Evolutionary conservation across 2,797 vertebrate species (phyloP).

Genomic region (Chaenodraco wilsoni): DNA sequence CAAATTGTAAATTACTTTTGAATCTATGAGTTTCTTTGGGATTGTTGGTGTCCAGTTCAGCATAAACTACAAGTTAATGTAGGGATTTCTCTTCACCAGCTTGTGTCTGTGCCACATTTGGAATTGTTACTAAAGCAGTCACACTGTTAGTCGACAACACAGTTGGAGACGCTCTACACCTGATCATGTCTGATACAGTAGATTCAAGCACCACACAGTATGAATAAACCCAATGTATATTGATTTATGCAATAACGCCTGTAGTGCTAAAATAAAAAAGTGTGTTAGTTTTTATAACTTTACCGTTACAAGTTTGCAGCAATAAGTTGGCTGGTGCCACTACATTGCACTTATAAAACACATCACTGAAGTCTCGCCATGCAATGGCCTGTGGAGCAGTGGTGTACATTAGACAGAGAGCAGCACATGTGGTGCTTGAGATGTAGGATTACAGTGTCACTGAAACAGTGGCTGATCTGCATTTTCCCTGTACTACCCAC

Average conservation of each 20-base stretch:
- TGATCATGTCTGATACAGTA: background rate
- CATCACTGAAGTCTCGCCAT: conserved; percentile 50
- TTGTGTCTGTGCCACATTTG: conserved; percentile 44
- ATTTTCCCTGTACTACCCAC: conserved; percentile 13
- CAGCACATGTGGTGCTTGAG: conserved; percentile 7
- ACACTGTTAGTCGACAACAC: conserved; percentile 16
- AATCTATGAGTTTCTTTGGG: conserved; percentile 6
- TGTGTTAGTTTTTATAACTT: background rate
- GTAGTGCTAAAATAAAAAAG: too few species aligned
- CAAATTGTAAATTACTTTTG: conserved; percentile 37
- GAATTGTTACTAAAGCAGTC: conserved; percentile 43
- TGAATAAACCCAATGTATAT: background rate
- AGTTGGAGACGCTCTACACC: conserved; percentile 2
- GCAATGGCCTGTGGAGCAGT: conserved; percentile 58
- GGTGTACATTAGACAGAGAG: conserved; percentile 15
- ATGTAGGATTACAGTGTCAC: background rate
- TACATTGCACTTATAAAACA: conserved; percentile 59
- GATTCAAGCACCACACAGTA: conserved; percentile 21
- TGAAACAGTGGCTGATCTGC: conserved; percentile 13
- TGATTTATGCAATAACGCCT: background rate
- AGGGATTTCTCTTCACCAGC: conserved; percentile 7
- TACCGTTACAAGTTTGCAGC: conserved; percentile 43
- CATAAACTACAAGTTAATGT: background rate
- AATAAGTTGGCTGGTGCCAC: conserved; percentile 46
- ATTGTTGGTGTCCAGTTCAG: conserved; percentile 11